Conservation (phyloP, 2,113 vertebrate species). For the Sylvia atricapilla region DNA sequence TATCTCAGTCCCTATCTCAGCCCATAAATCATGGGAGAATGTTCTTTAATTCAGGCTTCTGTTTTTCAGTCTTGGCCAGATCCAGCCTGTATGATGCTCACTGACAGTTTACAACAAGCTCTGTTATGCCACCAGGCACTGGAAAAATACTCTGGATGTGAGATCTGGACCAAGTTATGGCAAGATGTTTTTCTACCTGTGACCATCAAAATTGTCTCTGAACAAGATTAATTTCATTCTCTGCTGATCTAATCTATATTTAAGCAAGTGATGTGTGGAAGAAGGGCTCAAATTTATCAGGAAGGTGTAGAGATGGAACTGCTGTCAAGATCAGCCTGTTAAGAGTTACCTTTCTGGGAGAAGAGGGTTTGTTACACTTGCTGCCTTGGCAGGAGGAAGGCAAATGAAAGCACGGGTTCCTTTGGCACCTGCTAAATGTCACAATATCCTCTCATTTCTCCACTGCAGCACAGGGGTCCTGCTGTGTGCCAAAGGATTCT, state of each 20-base stretch:
- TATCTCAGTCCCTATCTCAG: background rate
- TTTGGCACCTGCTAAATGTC: background rate
- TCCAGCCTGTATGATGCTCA: background rate
- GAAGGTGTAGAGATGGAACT: background rate
- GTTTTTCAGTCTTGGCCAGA: background rate
- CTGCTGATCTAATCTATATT: background rate
- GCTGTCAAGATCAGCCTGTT: background rate
- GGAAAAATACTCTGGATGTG: background rate
- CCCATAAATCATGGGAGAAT: background rate
- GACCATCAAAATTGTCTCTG: background rate
- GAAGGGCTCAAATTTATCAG: background rate
- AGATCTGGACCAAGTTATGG: background rate
- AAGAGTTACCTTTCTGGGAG: background rate
- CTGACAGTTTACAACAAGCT: background rate
- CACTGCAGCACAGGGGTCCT: fast-evolving
- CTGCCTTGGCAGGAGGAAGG: background rate
- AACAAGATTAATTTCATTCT: background rate
- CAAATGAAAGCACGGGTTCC: background rate
- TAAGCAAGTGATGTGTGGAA: background rate
- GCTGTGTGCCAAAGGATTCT: background rate
- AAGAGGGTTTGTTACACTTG: background rate
- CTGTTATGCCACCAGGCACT: background rate
- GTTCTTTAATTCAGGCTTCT: background rate
- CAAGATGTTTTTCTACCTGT: background rate
- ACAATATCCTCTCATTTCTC: background rate